Conservation (phyloP, 1,140 invertebrate genomes). For the Apolygus lucorum region DNA sequence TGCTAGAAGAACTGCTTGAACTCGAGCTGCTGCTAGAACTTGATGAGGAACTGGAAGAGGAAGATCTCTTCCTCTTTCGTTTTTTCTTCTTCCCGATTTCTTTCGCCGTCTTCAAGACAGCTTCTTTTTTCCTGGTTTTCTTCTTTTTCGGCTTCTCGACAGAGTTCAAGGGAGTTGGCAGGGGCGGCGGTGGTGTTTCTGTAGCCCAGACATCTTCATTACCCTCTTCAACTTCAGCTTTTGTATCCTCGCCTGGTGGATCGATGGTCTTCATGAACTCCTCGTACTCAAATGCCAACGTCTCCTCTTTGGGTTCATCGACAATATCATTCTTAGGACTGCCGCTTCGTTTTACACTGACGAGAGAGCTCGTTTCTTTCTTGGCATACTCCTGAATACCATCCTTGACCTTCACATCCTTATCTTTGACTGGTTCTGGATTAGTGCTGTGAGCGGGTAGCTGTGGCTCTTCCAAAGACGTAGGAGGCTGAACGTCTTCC, state of each 20-base stretch:
- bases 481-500: background rate
- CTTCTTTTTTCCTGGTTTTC: background rate
- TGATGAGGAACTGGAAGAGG: background rate
- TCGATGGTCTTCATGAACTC: constrained; percentile 26
- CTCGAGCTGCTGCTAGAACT: constrained; percentile 8
- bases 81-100: constrained; percentile 8
- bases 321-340: too few relatives aligned
- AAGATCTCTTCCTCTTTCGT: background rate
- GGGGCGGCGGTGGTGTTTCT: background rate
- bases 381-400: background rate
- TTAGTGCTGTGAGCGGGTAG: background rate
- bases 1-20: constrained; percentile 5
- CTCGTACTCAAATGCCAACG: constrained; percentile 24
- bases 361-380: background rate
- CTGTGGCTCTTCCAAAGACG: background rate
- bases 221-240: background rate
- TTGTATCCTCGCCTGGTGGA: background rate
- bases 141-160: background rate
- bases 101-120: background rate
- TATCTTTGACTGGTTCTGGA: background rate
- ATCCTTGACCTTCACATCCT: background rate
- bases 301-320: constrained; percentile 9
- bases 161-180: too few relatives aligned
- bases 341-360: background rate
- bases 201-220: background rate